These are phyloP conservation scores for Aphelenchoides fujianensis DNA, from an alignment of 1,140 invertebrate species.

Conservation along the genomic window DNA sequence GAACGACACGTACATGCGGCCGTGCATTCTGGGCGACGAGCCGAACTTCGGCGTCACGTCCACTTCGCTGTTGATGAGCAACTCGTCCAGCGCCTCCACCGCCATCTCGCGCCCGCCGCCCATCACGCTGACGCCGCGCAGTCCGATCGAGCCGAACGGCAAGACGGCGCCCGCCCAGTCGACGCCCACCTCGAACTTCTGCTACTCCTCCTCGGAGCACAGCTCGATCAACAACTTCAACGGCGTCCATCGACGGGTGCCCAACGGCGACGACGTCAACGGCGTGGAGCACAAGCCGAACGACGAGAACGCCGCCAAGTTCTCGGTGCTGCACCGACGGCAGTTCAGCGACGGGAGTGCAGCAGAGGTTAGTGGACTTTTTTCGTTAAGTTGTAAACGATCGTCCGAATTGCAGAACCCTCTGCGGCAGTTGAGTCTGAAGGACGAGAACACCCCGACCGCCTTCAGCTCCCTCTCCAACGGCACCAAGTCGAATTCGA, in stretches of 20 bases:
- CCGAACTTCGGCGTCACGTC: neutral
- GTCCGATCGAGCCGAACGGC: neutral
- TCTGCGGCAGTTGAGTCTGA: neutral
- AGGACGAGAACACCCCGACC: neutral
- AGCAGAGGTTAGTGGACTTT: neutral
- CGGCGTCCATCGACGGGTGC: neutral
- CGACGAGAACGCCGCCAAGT: neutral
- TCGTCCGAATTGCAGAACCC: neutral
- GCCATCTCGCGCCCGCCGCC: neutral
- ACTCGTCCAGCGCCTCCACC: neutral
- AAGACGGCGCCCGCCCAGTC: too few relatives aligned
- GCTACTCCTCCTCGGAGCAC: conserved; percentile 13
- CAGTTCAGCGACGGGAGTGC: neutral
- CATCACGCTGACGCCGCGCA: neutral
- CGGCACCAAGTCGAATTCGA: neutral
- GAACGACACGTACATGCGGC: conserved; percentile 17
- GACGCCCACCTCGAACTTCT: conserved; percentile 2
- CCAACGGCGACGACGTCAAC: neutral
- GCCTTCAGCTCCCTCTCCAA: neutral
- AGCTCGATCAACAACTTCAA: conserved; percentile 8
- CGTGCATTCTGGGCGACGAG: conserved; percentile 5
- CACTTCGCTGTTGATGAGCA: neutral
- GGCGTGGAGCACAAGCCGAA: neutral
- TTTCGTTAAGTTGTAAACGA: too few relatives aligned
- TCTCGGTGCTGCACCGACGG: neutral